Base-by-base conservation (phyloP, 2,888 invertebrate species). In the Drosophila affinis region DNA sequence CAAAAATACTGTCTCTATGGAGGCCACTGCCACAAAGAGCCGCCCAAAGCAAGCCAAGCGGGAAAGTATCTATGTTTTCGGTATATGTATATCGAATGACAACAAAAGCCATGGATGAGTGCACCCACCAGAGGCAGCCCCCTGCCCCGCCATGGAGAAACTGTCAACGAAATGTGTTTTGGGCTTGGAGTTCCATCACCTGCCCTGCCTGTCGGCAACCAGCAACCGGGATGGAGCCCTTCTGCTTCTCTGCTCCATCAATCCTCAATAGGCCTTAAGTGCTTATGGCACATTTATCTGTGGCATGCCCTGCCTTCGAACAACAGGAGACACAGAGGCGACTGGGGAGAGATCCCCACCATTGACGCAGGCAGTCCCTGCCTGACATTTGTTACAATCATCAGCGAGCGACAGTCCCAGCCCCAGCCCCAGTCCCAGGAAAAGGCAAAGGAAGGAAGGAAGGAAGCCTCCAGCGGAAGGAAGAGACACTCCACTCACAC, bases 371-470 rank as follows among this genome's bases (percentile, higher is more conserved):
- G 34, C 18, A 14, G 44, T 17, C 17, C 17, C 72, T 75, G 73
- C 17, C 72, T 75, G 73, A 79, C 79, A 82, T 71, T 81, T 82
- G 76, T 78, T 71, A 78, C 79, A 73, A 76, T 34, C 59, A 32
- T 34, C 53, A 32, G 62, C 45, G 34, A 17, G 21, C 24, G 53
- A 49, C 39, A 6, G 4, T 18, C 18, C 1, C 18, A 21, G 21
- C 21, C 2, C 14, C 34, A 5, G n/a, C 5, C 14, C 7, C 39
- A 70, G 58, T 3, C 3, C 21, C 21, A 21, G 9, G 5, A 58
- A 24, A 24, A 24, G 24, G 24, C 4, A 54, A 63, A 70, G 58
- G 12, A 7, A 58, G 32, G 17, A 27, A 55, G 71, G 71, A 65
- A 63, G 73, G 65, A 72, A 63, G 39, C n/a, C 51, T 46, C 48